phyloP scores from a whole-genome alignment of 2,113 vertebrate genomes.

The Microcebus ravelobensis region DNA sequence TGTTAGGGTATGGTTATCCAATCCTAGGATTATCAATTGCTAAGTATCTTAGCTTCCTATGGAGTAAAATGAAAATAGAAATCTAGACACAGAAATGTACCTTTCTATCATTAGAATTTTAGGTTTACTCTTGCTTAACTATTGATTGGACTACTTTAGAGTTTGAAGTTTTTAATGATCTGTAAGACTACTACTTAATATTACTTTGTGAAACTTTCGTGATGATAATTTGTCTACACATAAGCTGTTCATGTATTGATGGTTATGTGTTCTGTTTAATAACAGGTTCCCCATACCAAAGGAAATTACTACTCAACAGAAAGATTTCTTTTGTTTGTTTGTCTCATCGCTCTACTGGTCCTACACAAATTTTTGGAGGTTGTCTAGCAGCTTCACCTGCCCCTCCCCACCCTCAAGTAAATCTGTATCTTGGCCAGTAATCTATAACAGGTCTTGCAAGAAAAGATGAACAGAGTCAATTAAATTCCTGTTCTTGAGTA shows the following conservation, averaged over 20 bases:
- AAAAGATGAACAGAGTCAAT: not conserved
- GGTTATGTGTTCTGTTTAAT: not conserved
- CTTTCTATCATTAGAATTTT: conserved; percentile 4
- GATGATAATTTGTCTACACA: not conserved
- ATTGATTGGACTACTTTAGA: not conserved
- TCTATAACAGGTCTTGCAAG: not conserved
- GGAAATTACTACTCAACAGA: not conserved
- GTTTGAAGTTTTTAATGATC: conserved; percentile 25
- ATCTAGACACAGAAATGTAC: not conserved
- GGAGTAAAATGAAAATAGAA: not conserved
- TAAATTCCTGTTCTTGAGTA: not conserved
- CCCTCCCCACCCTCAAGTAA: not conserved
- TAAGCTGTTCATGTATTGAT: not conserved
- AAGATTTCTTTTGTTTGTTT: not conserved
- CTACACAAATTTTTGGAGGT: not conserved
- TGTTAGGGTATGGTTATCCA: not conserved
- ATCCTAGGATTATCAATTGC: not conserved
- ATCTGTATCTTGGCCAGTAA: not conserved
- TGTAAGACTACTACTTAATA: not conserved
- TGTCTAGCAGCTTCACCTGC: not conserved
- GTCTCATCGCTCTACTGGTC: not conserved
- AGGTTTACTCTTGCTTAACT: not conserved
- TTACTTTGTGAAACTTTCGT: not conserved
- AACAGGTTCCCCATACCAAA: not conserved
- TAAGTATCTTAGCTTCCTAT: not conserved